Percentiles rank a stretch among this genome's conserved stretches.
These are phyloP conservation scores for Aculops lycopersici DNA, from an alignment of 1,140 invertebrate genomes.

Conservation along the genomic window DNA sequence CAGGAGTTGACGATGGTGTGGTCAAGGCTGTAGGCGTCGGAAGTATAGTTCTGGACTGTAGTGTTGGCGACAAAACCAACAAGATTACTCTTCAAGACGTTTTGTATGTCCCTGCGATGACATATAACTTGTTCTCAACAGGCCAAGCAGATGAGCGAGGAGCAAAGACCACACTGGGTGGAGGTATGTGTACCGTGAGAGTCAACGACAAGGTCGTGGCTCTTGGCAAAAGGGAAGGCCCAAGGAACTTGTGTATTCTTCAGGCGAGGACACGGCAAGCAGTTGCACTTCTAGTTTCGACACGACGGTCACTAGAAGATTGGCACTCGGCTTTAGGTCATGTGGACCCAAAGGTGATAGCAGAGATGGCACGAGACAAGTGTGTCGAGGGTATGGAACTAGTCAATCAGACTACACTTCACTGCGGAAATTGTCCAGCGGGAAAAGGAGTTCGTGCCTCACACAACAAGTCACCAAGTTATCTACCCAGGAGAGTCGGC, in stretches of 20 bases:
- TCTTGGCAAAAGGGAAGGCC: not conserved
- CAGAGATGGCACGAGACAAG: not conserved
- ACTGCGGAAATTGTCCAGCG: not conserved
- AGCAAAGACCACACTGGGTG: not conserved
- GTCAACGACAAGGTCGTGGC: not conserved
- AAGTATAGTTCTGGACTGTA: not conserved
- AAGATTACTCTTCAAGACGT: not conserved
- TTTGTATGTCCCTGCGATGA: not conserved
- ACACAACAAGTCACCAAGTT: not conserved
- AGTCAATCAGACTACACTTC: not conserved
- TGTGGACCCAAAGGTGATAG: not conserved
- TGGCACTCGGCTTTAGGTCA: not conserved
- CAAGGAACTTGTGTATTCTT: not conserved
- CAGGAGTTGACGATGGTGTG: not conserved
- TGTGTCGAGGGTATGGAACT: not conserved
- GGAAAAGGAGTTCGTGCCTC: not conserved
- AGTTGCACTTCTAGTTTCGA: too few relatives aligned
- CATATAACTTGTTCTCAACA: not conserved
- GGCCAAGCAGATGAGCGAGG: not conserved
- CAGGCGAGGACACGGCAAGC: not conserved
- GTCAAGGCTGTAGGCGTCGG: not conserved
- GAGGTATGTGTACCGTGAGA: not conserved
- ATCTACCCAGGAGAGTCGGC: not conserved
- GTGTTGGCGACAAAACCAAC: not conserved
- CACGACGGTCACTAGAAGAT: too few relatives aligned